phyloP scores from a whole-genome alignment of 2,888 invertebrate genomes.

The Drosophila fulvimacula region DNA sequence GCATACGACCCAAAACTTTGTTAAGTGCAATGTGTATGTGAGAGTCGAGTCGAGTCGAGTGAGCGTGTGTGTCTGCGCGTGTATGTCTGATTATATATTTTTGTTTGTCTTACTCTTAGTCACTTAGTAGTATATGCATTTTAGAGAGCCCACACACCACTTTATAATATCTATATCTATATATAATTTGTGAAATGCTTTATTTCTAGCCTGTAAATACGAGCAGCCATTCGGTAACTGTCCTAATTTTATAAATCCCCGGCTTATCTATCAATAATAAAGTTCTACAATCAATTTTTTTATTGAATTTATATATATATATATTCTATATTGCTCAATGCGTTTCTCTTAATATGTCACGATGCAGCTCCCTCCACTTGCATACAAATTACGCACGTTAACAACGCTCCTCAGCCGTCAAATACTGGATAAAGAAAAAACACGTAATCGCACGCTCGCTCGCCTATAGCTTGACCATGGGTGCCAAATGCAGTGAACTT shows the following conservation, averaged over 20 bases:
- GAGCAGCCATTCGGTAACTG: constrained; percentile 33
- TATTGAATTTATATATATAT: constrained; percentile 36
- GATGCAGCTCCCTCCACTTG: constrained; percentile 33
- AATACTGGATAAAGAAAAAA: constrained; percentile 5
- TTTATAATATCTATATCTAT: constrained; percentile 2
- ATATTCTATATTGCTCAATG: constrained; percentile 2
- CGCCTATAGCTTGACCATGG: constrained; percentile 6
- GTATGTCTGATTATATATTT: neutral
- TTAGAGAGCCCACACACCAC: constrained; percentile 36
- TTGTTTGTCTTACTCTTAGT: constrained; percentile 39
- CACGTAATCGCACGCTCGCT: constrained; percentile 34
- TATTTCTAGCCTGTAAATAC: constrained; percentile 51
- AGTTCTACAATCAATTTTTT: constrained; percentile 49
- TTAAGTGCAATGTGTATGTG: constrained; percentile 55
- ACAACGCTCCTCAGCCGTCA: constrained; percentile 2
- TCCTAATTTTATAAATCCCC: constrained; percentile 20
- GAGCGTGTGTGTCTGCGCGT: constrained; percentile 2
- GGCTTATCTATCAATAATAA: constrained; percentile 59
- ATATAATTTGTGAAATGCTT: constrained; percentile 7
- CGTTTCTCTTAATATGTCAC: constrained; percentile 21
- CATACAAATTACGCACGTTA: constrained; percentile 55
- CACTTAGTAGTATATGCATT: constrained; percentile 48
- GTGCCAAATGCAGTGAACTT: constrained; percentile 48
- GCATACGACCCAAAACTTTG: constrained; percentile 40
- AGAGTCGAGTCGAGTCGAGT: too few species aligned